Evolutionary conservation across 2,113 vertebrate genomes (phyloP).

Genomic region (Rhinoderma darwinii): DNA sequence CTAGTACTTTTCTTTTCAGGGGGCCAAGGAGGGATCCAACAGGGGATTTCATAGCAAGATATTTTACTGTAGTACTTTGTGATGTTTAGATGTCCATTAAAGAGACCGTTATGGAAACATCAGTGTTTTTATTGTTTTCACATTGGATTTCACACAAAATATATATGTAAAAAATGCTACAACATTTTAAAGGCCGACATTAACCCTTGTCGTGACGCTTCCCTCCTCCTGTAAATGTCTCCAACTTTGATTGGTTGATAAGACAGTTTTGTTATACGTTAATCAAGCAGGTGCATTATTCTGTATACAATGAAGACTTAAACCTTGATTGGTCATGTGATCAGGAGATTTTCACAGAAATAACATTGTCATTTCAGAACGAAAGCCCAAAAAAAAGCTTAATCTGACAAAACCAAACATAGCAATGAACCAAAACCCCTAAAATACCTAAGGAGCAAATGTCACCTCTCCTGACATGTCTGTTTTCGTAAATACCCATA

Average conservation of each 20-base stretch:
- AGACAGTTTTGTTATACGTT: slow-evolving; percentile 1
- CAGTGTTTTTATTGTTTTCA: slow-evolving; percentile 54
- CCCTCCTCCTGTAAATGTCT: slow-evolving; percentile 24
- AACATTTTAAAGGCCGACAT: slow-evolving; percentile 11
- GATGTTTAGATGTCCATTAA: neutral
- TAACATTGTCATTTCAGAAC: neutral
- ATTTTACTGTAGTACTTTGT: neutral
- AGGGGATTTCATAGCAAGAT: neutral
- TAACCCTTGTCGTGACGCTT: slow-evolving; percentile 7
- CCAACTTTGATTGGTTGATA: neutral
- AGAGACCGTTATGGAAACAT: slow-evolving; percentile 18
- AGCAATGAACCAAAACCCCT: neutral
- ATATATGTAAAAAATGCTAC: slow-evolving; percentile 53
- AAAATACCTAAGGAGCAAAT: neutral
- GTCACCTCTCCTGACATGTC: no score
- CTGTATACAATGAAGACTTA: neutral
- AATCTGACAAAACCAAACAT: neutral
- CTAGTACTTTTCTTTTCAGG: neutral
- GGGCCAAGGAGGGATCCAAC: neutral
- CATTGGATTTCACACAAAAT: slow-evolving; percentile 48
- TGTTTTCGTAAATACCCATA: no score
- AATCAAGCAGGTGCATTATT: neutral
- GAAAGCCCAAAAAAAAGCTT: neutral
- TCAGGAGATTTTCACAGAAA: slow-evolving; percentile 9
- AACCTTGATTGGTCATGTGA: neutral